Evolutionary conservation across 2,888 invertebrate genomes (phyloP).

Genomic region (Anthoptus insignis): DNA sequence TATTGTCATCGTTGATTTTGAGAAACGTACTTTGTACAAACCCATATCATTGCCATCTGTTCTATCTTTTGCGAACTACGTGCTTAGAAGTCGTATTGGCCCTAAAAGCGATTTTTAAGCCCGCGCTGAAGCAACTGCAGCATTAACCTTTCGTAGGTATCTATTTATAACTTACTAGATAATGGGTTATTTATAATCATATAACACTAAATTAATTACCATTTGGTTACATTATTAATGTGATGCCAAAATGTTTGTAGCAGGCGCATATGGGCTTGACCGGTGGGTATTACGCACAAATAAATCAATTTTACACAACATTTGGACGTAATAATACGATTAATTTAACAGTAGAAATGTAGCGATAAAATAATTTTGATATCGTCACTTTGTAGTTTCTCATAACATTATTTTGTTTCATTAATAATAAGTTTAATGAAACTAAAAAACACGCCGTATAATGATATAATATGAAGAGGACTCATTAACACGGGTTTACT

Average conservation of each 20-base stretch:
- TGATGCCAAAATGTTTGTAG: constrained; percentile 2
- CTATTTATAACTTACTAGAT: too few species aligned
- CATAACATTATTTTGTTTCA: not conserved
- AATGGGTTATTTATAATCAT: not conserved
- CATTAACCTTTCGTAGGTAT: too few species aligned
- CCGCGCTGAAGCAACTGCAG: too few species aligned
- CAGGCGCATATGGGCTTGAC: constrained; percentile 18
- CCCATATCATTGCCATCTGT: too few species aligned
- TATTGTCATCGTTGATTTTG: too few species aligned
- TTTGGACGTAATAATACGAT: constrained; percentile 23
- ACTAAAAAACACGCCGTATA: too few species aligned
- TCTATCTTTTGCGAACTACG: too few species aligned
- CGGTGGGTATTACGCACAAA: constrained; percentile 26
- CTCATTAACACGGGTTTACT: too few species aligned
- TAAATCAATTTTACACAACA: constrained; percentile 32
- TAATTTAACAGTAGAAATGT: constrained; percentile 18
- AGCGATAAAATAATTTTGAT: not conserved
- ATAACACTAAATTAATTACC: not conserved
- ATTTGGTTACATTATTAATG: constrained; percentile 5
- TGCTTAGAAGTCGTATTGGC: too few species aligned
- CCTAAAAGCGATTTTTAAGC: not conserved
- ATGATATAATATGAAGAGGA: too few species aligned
- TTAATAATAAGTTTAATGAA: too few species aligned
- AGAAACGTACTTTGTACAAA: too few species aligned
- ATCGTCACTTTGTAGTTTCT: not conserved